These are phyloP conservation scores for Microchrysa polita DNA, from an alignment of 2,888 invertebrate species.

Conservation along the genomic window DNA sequence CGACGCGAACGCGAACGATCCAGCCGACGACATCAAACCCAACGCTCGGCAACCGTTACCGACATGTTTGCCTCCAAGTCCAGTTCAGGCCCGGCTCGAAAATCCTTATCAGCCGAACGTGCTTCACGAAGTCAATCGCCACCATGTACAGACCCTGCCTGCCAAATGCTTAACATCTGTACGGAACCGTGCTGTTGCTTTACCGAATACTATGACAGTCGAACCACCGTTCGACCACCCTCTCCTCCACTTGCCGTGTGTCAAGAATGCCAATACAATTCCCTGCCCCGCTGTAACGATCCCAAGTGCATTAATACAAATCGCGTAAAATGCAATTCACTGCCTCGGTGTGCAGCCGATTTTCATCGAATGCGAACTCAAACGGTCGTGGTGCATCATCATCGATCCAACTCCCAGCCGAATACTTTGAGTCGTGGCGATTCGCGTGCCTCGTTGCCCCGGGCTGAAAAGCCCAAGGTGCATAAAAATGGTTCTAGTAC, in stretches of 20 bases:
- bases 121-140: slow-evolving; percentile 61
- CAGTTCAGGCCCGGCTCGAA: slow-evolving; percentile 53
- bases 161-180: slow-evolving; percentile 63
- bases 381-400: slow-evolving; percentile 53
- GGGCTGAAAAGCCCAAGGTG: slow-evolving; percentile 51
- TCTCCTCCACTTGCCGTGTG: slow-evolving; percentile 55
- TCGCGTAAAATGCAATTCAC: slow-evolving; percentile 64
- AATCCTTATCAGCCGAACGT: slow-evolving; percentile 63
- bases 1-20: slow-evolving; percentile 61
- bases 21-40: slow-evolving; percentile 64
- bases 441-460: slow-evolving; percentile 59
- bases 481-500: slow-evolving; percentile 52
- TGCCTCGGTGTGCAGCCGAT: slow-evolving; percentile 65
- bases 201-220: slow-evolving; percentile 57
- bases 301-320: slow-evolving; percentile 62
- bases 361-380: slow-evolving; percentile 57
- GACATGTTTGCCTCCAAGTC: slow-evolving; percentile 60
- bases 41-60: slow-evolving; percentile 64
- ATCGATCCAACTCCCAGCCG: slow-evolving; percentile 62
- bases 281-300: slow-evolving; percentile 61
- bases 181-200: slow-evolving; percentile 64
- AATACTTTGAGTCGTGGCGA: slow-evolving; percentile 63
- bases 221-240: slow-evolving; percentile 52
- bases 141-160: slow-evolving; percentile 64
- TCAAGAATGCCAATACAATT: slow-evolving; percentile 62